phyloP scores from a whole-genome alignment of 2,888 invertebrate genomes.

The Luffia ferchaultella region DNA sequence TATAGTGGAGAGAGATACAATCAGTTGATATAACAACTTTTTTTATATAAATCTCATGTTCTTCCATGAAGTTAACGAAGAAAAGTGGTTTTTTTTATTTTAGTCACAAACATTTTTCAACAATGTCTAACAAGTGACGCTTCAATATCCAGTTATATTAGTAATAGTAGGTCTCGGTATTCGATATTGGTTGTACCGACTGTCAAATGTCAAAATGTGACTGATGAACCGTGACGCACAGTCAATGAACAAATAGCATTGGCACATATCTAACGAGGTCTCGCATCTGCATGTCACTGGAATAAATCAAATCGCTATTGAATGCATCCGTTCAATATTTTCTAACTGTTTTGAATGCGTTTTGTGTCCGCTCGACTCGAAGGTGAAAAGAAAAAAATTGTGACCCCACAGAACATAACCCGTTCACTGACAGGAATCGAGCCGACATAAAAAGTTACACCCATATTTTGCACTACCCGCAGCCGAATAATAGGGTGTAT shows the following conservation, averaged over 20 bases:
- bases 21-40: not conserved
- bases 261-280: constrained; percentile 63
- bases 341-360: constrained; percentile 61
- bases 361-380: constrained; percentile 24
- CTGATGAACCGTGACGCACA: constrained; percentile 55
- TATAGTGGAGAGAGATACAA: not conserved
- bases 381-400: constrained; percentile 30
- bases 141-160: constrained; percentile 51
- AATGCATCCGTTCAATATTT: constrained; percentile 63
- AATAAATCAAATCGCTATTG: constrained; percentile 65
- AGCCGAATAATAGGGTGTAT: constrained; percentile 62
- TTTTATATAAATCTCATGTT: constrained; percentile 9
- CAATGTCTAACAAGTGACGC: constrained; percentile 17
- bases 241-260: constrained; percentile 59
- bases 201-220: constrained; percentile 27
- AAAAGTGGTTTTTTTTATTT: constrained; percentile 2
- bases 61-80: not conserved
- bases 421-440: constrained; percentile 60
- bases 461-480: constrained; percentile 66
- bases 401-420: constrained; percentile 29
- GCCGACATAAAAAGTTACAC: constrained; percentile 58
- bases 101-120: constrained; percentile 17
- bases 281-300: constrained; percentile 63
- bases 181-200: not conserved
- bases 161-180: constrained; percentile 26